These are phyloP conservation scores for Mesodorylaimus sp. DNA, from an alignment of 2,888 invertebrate genomes.

Conservation along the genomic window DNA sequence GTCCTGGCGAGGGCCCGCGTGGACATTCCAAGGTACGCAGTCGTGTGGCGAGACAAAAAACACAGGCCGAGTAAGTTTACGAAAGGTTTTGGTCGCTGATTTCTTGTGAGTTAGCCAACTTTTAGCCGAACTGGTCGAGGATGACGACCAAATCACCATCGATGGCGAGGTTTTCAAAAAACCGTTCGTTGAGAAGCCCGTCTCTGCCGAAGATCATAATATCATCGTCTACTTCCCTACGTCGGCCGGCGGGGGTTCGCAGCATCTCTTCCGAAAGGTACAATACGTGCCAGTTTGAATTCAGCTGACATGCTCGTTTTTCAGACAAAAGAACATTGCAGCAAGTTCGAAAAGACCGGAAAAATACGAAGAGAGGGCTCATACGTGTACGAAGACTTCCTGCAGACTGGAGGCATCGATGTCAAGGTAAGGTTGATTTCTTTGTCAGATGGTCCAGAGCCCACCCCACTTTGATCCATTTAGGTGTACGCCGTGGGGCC, in stretches of 20 bases:
- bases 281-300: neutral
- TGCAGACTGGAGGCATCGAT: conserved; percentile 85
- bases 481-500: conserved; percentile 93
- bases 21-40: neutral
- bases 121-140: conserved; percentile 66
- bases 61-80: neutral
- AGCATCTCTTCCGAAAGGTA: conserved; percentile 83
- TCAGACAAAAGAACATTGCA: too few relatives aligned
- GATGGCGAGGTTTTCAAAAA: conserved; percentile 86
- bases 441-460: neutral
- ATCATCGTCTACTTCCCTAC: conserved; percentile 97
- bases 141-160: conserved; percentile 89
- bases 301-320: too few relatives aligned
- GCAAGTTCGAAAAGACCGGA: too few relatives aligned
- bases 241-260: conserved; percentile 84
- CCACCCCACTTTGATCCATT: conserved; percentile 10
- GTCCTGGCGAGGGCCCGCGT: neutral
- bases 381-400: conserved; percentile 96
- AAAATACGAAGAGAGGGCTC: conserved; percentile 76
- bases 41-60: neutral
- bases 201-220: conserved; percentile 94
- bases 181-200: conserved; percentile 94
- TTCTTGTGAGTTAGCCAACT: neutral
- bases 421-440: conserved; percentile 38
- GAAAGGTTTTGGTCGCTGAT: neutral